Evolutionary conservation across 35 echinoderm and acorn worm species (phyloP).

Genomic region (Ptychodera flava): DNA sequence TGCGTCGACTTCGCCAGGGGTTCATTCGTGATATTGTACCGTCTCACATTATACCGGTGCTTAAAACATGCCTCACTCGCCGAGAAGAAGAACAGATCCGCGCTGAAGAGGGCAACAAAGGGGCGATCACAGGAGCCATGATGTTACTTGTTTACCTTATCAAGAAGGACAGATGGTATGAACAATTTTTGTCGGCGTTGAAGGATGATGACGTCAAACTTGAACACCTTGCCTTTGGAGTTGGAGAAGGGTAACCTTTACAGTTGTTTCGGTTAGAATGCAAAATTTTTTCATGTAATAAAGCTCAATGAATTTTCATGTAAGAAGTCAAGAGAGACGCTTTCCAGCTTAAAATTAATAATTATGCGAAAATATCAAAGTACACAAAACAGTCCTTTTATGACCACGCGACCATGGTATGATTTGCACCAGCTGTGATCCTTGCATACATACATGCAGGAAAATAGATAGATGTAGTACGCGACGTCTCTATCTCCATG

Average conservation of each 20-base stretch:
- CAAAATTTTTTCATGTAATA: too few species aligned
- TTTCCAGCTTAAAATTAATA: too few species aligned
- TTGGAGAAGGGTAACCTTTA: not conserved
- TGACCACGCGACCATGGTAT: too few species aligned
- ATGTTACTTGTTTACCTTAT: not conserved
- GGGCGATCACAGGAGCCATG: not conserved
- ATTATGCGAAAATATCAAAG: too few species aligned
- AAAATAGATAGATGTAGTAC: too few species aligned
- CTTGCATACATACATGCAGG: too few species aligned
- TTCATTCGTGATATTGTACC: not conserved
- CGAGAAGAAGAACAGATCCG: not conserved
- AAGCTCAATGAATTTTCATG: too few species aligned
- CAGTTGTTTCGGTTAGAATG: too few species aligned
- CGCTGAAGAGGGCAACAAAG: not conserved
- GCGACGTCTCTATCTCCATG: too few species aligned
- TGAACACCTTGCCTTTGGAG: not conserved
- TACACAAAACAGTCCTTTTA: too few species aligned
- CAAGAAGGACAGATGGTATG: not conserved
- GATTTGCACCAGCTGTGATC: too few species aligned
- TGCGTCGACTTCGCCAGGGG: not conserved
- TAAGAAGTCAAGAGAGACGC: too few species aligned
- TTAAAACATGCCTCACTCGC: not conserved
- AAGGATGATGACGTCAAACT: not conserved
- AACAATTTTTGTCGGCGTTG: not conserved
- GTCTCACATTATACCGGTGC: not conserved